phyloP scores from a whole-genome alignment of 2,888 invertebrate species.

The Lysandra bellargus region DNA sequence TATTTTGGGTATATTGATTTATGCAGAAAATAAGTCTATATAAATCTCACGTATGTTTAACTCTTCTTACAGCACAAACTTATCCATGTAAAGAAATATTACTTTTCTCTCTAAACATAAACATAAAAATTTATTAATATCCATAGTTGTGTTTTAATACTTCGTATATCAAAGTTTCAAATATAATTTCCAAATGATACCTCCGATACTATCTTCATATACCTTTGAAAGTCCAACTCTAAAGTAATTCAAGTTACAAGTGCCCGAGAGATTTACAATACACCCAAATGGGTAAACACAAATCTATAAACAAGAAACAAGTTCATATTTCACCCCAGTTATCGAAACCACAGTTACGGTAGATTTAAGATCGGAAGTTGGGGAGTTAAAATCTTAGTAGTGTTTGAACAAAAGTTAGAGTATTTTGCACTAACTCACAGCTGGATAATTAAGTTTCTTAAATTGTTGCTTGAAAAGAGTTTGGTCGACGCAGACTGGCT shows the following conservation, averaged over 20 bases:
- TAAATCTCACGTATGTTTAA: too few relatives aligned
- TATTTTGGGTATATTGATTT: too few relatives aligned
- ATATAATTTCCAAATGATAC: not conserved
- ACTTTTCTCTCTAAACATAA: too few relatives aligned
- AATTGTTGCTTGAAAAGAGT: constrained; percentile 56
- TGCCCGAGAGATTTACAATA: not conserved
- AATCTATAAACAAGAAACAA: constrained; percentile 13
- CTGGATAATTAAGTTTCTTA: constrained; percentile 39
- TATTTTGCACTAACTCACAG: constrained; percentile 38
- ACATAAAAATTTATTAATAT: too few relatives aligned
- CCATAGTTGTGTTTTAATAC: too few relatives aligned
- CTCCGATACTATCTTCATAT: not conserved
- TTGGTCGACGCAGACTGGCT: not conserved
- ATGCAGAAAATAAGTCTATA: too few relatives aligned
- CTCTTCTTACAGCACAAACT: too few relatives aligned
- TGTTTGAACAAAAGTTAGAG: constrained; percentile 30
- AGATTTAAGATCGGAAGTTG: constrained; percentile 34
- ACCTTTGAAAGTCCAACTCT: not conserved
- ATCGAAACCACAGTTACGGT: constrained; percentile 28
- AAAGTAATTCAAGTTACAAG: constrained; percentile 7
- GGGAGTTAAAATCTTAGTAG: constrained; percentile 30
- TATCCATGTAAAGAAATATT: too few relatives aligned
- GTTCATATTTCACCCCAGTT: constrained; percentile 19
- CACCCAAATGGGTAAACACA: constrained; percentile 21
- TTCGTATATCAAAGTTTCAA: too few relatives aligned